These are phyloP conservation scores for Adela reaumurella DNA, from an alignment of 2,888 invertebrate species.

Conservation along the genomic window DNA sequence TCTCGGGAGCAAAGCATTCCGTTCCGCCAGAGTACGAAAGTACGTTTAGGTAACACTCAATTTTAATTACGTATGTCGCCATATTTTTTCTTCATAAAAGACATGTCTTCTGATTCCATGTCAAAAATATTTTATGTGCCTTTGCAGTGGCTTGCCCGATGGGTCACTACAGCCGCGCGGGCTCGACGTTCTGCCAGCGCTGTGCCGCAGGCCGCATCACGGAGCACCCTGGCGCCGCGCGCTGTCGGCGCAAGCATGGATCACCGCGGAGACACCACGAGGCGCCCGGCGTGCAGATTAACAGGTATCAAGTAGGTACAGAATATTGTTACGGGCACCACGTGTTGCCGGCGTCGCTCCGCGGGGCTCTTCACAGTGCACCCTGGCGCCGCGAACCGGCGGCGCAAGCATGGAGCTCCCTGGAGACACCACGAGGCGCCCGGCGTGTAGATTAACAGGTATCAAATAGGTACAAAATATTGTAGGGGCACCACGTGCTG, in stretches of 20 bases:
- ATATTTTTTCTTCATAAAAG: no score
- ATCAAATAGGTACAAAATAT: neutral
- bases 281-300: neutral
- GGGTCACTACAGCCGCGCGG: slow-evolving; percentile 3
- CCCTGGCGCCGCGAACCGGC: slow-evolving; percentile 3
- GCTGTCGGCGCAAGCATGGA: neutral
- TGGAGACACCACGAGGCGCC: neutral
- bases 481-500: slow-evolving; percentile 3
- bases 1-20: no score
- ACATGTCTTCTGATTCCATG: no score
- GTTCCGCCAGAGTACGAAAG: no score
- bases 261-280: neutral
- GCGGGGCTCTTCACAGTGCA: neutral
- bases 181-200: slow-evolving; percentile 2
- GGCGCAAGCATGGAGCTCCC: no score
- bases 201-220: slow-evolving; percentile 3
- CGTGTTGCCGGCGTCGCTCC: slow-evolving; percentile 3
- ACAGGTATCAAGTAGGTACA: neutral
- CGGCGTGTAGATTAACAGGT: neutral
- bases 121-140: no score
- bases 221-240: slow-evolving; percentile 2
- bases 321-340: no score
- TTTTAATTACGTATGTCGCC: no score
- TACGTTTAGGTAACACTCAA: no score
- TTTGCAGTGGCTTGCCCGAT: slow-evolving; percentile 5